phyloP scores from a whole-genome alignment of 2,113 vertebrate species.

The Muscicapa adusta region DNA sequence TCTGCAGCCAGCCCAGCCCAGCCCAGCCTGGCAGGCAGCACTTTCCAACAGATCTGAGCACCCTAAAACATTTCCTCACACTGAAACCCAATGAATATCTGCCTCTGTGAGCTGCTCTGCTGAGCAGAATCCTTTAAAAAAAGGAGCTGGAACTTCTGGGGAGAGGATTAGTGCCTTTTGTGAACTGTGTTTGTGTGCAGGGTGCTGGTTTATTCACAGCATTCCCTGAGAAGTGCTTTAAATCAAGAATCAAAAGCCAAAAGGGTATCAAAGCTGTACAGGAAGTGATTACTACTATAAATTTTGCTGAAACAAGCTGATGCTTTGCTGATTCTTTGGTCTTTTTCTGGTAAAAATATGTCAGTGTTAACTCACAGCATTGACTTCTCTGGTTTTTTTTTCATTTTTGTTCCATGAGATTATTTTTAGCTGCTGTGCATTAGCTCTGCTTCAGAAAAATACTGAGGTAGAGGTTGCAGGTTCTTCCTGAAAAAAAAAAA shows the following conservation, averaged over 20 bases:
- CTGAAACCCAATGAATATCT: background rate
- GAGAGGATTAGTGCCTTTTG: slow-evolving; percentile 34
- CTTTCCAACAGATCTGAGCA: background rate
- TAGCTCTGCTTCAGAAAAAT: slow-evolving; percentile 43
- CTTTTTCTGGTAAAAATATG: slow-evolving; percentile 41
- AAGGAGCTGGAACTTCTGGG: background rate
- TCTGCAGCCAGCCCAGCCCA: background rate
- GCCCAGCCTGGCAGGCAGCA: background rate
- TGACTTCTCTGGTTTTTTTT: slow-evolving; percentile 51
- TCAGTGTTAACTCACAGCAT: slow-evolving; percentile 29
- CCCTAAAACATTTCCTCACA: background rate
- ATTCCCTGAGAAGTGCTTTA: background rate
- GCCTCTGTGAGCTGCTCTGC: background rate
- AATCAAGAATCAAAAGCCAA: slow-evolving; percentile 26
- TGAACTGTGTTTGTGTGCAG: background rate
- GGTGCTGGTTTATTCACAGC: background rate
- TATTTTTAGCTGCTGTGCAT: slow-evolving; percentile 44
- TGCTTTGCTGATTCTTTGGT: slow-evolving; percentile 51
- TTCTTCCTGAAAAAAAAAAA: background rate
- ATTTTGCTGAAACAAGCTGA: slow-evolving; percentile 60
- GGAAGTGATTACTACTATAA: slow-evolving; percentile 58
- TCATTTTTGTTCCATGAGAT: slow-evolving; percentile 17
- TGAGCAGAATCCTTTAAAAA: background rate
- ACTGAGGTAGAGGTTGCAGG: background rate
- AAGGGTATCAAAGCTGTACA: slow-evolving; percentile 49